Percentiles rank a stretch among this genome's conserved stretches.
These are phyloP conservation scores for Cyprinodon brontotheroides DNA, from an alignment of 2,113 vertebrate genomes.

Conservation along the genomic window DNA sequence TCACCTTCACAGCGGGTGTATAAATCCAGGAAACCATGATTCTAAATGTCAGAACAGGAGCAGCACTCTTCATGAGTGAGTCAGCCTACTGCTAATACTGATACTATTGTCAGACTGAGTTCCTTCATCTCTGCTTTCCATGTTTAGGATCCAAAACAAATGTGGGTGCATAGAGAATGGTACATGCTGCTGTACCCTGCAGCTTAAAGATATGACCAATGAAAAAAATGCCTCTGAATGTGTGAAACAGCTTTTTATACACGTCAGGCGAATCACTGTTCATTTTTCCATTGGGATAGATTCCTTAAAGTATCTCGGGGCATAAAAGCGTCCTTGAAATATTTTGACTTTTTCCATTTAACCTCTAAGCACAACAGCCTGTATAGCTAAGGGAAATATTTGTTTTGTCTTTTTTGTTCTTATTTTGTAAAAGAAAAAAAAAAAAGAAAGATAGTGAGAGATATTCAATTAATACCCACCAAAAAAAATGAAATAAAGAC, in stretches of 20 bases:
- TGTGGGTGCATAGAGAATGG: neutral
- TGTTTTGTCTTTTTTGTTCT: no score
- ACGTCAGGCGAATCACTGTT: neutral
- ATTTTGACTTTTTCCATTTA: conserved; percentile 39
- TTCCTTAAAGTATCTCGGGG: neutral
- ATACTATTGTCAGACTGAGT: neutral
- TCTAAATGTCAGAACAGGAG: conserved; percentile 34
- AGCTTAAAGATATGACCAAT: neutral
- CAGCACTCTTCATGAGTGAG: neutral
- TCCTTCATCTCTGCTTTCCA: neutral
- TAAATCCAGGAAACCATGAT: conserved; percentile 26
- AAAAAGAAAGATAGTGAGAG: neutral
- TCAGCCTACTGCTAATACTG: conserved; percentile 9
- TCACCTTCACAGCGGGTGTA: conserved; percentile 6
- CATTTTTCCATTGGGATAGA: neutral
- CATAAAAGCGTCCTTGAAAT: conserved; percentile 38
- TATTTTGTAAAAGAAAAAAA: conserved; percentile 22
- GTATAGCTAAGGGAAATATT: conserved; percentile 40
- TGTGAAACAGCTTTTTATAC: neutral
- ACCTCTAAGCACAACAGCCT: conserved; percentile 39
- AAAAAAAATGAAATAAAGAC: neutral
- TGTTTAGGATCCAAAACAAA: conserved; percentile 9
- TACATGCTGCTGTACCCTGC: neutral
- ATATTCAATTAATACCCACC: neutral
- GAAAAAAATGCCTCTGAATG: neutral